Conservation (phyloP, 1,140 invertebrate species). For the Calosoma granatense region DNA sequence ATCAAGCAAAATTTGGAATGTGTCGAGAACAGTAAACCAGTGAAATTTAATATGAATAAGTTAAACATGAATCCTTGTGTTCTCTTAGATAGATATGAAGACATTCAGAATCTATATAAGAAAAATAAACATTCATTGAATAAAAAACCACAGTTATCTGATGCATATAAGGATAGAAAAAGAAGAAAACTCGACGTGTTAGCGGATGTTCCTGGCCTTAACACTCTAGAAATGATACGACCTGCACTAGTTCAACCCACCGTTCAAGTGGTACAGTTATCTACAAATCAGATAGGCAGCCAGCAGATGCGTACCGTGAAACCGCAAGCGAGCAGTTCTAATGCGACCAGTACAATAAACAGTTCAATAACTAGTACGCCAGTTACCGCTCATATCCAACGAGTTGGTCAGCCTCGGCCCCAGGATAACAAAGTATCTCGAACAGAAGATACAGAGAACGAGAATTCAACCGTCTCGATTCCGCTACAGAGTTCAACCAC, state of each 20-base stretch:
- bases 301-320: background rate
- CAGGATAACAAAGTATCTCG: constrained; percentile 11
- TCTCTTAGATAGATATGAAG: constrained; percentile 5
- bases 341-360: background rate
- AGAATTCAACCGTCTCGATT: background rate
- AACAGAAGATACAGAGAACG: background rate
- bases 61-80: constrained; percentile 4
- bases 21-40: background rate
- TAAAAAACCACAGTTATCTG: background rate
- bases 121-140: background rate
- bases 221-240: constrained; percentile 44
- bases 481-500: background rate
- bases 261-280: constrained; percentile 48
- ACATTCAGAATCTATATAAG: constrained; percentile 6
- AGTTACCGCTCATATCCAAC: constrained; percentile 36
- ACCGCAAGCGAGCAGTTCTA: background rate
- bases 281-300: background rate
- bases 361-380: constrained; percentile 15
- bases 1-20: constrained; percentile 14
- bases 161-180: background rate
- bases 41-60: background rate
- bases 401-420: constrained; percentile 33
- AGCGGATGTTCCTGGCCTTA: constrained; percentile 41
- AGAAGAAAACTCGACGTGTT: constrained; percentile 28
- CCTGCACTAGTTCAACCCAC: constrained; percentile 40